phyloP scores from a whole-genome alignment of 2,888 invertebrate species.

The Apotomis turbidana region DNA sequence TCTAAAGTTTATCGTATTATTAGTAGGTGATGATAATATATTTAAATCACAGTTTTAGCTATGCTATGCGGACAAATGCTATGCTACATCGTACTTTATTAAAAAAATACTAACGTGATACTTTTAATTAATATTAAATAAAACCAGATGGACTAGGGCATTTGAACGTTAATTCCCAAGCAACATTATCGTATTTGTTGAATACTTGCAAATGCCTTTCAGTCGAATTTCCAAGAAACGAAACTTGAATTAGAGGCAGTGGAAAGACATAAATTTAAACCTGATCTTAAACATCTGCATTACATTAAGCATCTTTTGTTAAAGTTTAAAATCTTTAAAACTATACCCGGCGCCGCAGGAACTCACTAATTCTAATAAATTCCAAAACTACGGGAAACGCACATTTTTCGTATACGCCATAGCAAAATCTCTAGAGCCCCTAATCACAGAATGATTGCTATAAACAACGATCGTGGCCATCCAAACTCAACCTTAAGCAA shows the following conservation, averaged over 20 bases:
- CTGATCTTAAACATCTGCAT: conserved; percentile 52
- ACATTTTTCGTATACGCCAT: conserved; percentile 70
- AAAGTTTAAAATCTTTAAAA: conserved; percentile 58
- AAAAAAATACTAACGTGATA: too few relatives aligned
- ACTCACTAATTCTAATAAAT: conserved; percentile 72
- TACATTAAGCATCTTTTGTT: conserved; percentile 52
- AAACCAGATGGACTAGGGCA: too few relatives aligned
- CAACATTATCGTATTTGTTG: too few relatives aligned
- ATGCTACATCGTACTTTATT: too few relatives aligned
- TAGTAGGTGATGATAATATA: too few relatives aligned
- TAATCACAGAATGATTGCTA: conserved; percentile 55
- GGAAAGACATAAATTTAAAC: conserved; percentile 46
- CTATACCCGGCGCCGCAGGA: conserved; percentile 54
- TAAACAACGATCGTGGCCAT: conserved; percentile 47
- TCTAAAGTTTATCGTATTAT: too few relatives aligned
- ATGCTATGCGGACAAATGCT: too few relatives aligned
- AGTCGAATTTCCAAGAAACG: conserved; percentile 3
- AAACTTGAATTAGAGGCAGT: conserved; percentile 23
- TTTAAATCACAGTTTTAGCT: too few relatives aligned
- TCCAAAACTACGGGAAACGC: conserved; percentile 75
- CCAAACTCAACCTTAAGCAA: conserved; percentile 54
- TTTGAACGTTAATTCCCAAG: too few relatives aligned
- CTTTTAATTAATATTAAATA: too few relatives aligned
- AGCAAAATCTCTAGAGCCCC: conserved; percentile 65
- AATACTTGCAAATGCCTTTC: not conserved